Evolutionary conservation across 1,140 invertebrate genomes (phyloP).

Genomic region (Drosophila triauraria): DNA sequence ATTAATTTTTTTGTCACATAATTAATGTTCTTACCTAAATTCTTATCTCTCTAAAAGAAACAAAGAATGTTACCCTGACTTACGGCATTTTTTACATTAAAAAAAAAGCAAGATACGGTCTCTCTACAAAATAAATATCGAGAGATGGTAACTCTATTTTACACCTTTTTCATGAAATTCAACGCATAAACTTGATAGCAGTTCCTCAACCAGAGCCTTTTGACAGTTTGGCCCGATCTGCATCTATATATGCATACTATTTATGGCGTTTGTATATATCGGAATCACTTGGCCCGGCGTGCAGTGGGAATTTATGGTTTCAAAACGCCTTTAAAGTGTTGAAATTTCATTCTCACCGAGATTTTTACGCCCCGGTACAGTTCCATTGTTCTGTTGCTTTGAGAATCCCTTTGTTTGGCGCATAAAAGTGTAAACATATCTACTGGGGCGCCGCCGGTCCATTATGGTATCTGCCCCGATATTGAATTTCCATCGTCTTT

Average conservation of each 20-base stretch:
- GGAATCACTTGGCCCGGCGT: constrained; percentile 29
- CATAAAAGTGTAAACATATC: constrained; percentile 72
- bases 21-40: neutral
- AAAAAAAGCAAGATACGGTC: neutral
- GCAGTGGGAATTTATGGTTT: constrained; percentile 65
- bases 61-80: neutral
- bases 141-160: neutral
- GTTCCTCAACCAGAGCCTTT: constrained; percentile 56
- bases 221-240: constrained; percentile 54
- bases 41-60: neutral
- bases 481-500: constrained; percentile 66
- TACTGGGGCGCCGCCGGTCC: constrained; percentile 42
- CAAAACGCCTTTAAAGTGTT: constrained; percentile 70
- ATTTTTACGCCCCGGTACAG: constrained; percentile 56
- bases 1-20: too few relatives aligned
- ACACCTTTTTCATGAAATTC: too few relatives aligned
- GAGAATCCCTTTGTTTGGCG: constrained; percentile 36
- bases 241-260: constrained; percentile 19
- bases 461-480: constrained; percentile 26
- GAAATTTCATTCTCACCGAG: constrained; percentile 69
- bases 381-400: constrained; percentile 41
- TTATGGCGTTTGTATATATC: constrained; percentile 5
- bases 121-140: neutral
- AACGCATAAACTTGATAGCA: neutral
- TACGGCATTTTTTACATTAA: too few relatives aligned